phyloP scores from a whole-genome alignment of 2,797 vertebrate genomes.

The Squalus acanthias region DNA sequence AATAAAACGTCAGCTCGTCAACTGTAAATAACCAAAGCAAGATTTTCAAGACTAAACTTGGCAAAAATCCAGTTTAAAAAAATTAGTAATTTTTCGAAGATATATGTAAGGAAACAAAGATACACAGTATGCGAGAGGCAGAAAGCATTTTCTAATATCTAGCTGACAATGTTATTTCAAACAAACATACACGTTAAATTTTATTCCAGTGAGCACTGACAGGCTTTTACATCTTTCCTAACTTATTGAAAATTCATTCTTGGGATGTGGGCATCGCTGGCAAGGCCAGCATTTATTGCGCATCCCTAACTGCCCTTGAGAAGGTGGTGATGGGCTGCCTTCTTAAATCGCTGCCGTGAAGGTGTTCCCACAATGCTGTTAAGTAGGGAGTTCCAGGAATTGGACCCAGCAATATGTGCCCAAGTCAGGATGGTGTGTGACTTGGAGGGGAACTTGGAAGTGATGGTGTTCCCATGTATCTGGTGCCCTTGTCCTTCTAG shows the following conservation, averaged over 20 bases:
- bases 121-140: background rate
- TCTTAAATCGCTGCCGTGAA: background rate
- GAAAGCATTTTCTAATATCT: background rate
- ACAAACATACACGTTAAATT: background rate
- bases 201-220: background rate
- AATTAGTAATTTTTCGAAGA: constrained; percentile 8
- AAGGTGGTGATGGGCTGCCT: background rate
- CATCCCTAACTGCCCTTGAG: background rate
- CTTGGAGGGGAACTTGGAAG: background rate
- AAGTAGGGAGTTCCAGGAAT: background rate
- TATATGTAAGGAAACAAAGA: background rate
- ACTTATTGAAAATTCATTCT: background rate
- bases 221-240: background rate
- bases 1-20: constrained; percentile 25
- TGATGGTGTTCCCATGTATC: background rate
- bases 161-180: background rate
- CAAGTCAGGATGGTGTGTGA: background rate
- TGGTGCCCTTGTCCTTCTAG: background rate
- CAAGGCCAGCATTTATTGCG: background rate
- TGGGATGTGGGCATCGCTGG: background rate
- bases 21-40: constrained; percentile 31
- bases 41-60: background rate
- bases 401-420: background rate
- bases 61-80: constrained; percentile 1
- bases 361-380: background rate